Evolutionary conservation across 2,797 vertebrate species (phyloP).

Genomic region (Phaenicophaeus curvirostris): DNA sequence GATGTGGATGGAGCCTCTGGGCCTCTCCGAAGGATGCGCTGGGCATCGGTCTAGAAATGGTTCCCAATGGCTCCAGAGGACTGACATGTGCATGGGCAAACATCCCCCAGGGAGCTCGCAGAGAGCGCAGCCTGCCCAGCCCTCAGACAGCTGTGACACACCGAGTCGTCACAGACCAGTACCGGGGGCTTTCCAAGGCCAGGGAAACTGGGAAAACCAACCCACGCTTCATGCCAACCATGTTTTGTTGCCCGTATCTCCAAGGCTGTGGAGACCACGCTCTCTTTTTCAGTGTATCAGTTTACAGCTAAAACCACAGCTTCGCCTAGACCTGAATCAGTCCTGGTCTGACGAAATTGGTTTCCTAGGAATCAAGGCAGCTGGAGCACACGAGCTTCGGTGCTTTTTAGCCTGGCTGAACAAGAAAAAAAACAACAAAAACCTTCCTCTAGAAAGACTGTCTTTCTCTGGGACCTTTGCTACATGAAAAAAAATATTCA

Average conservation of each 20-base stretch:
- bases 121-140: accelerated
- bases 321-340: not conserved
- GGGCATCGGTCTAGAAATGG: not conserved
- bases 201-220: not conserved
- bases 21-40: accelerated
- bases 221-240: not conserved
- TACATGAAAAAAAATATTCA: not conserved
- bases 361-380: not conserved
- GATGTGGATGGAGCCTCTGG: not conserved
- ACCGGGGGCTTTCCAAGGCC: not conserved
- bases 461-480: not conserved
- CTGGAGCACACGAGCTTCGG: not conserved
- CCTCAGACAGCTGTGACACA: not conserved
- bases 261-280: accelerated
- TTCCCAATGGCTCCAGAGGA: not conserved
- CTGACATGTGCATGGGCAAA: accelerated
- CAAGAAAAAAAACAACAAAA: not conserved
- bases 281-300: not conserved
- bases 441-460: not conserved
- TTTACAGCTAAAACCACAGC: not conserved
- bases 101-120: not conserved
- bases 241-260: not conserved
- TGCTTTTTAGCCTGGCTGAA: not conserved
- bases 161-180: not conserved
- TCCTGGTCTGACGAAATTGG: accelerated